These are phyloP conservation scores for Fopius arisanus DNA, from an alignment of 1,140 invertebrate species.

Conservation along the genomic window DNA sequence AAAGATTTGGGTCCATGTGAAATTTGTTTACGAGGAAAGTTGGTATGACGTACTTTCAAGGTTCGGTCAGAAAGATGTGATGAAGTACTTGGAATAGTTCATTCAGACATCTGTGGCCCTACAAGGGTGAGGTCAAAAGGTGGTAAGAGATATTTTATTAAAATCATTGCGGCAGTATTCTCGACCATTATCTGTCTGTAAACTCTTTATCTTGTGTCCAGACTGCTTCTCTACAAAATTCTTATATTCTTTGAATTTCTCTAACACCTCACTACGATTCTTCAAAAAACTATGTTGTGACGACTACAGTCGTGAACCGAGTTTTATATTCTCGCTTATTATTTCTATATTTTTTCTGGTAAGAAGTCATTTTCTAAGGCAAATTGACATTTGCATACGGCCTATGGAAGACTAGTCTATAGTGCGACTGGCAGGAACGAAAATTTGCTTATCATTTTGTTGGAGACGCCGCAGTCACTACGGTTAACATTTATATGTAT, in stretches of 20 bases:
- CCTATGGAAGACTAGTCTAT: no score
- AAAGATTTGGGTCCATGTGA: background rate
- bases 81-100: constrained; percentile 46
- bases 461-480: no score
- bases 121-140: constrained; percentile 42
- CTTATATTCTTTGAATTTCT: constrained; percentile 40
- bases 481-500: no score
- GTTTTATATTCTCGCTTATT: no score
- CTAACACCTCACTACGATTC: constrained; percentile 37
- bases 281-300: no score
- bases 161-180: constrained; percentile 37
- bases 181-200: constrained; percentile 45
- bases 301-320: no score
- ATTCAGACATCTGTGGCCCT: constrained; percentile 54
- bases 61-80: background rate
- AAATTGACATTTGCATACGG: no score
- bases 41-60: background rate
- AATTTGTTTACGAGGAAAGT: background rate
- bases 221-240: constrained; percentile 39
- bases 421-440: no score
- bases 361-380: no score
- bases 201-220: constrained; percentile 35
- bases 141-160: constrained; percentile 52
- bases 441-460: no score
- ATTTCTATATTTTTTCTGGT: no score